Evolutionary conservation across 2,797 vertebrate species (phyloP), one percentile per base, ranked within the genome.

Genomic region (Bucorvus abyssinicus): DNA sequence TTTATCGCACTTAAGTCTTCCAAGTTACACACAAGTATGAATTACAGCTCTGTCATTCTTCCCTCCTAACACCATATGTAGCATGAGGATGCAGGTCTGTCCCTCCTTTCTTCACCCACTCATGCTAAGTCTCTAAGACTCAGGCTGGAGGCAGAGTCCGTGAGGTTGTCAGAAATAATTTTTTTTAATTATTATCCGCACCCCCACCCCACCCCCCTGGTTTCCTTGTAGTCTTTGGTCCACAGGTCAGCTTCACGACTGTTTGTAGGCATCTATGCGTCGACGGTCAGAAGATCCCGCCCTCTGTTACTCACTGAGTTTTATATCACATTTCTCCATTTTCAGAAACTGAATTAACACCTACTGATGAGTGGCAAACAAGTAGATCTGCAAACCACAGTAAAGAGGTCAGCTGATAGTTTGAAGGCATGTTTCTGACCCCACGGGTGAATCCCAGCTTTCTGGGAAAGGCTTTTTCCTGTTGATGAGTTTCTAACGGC

Each of bases 201-300:
- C n/a, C 10, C 7, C 14, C 2, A 10, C 14, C 4, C 4, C 9
- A 5, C 5, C 4, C 10, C 21, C 30, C 20, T 22, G 7, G 17
- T 36, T 18, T 81, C 26, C 53, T 47, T 15, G 20, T 55, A 78
- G 65, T 22, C 44, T 63, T 87, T 40, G 32, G 26, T 70, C 20
- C 30, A 19, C 36, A 26, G 21, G 26, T 56, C 40, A 74, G 17
- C 42, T 78, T 89, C 61, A 30, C 18, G 47, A 8, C n/a, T 14
- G 0, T 75, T 87, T 47, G 6, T 50, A 74, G 42, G 44, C 10
- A 30, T 36, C 36, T 84, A 0, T 55, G 42, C 47, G 83, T 23
- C 7, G 6, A 26, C 30, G 68, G 21, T 40, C 36, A 64, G 53
- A 82, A 85, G 64, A 64, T 68, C 6, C 14, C 12, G 26, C 32